These are phyloP conservation scores for Zeuzera pyrina DNA, from an alignment of 2,888 invertebrate genomes.

Conservation along the genomic window DNA sequence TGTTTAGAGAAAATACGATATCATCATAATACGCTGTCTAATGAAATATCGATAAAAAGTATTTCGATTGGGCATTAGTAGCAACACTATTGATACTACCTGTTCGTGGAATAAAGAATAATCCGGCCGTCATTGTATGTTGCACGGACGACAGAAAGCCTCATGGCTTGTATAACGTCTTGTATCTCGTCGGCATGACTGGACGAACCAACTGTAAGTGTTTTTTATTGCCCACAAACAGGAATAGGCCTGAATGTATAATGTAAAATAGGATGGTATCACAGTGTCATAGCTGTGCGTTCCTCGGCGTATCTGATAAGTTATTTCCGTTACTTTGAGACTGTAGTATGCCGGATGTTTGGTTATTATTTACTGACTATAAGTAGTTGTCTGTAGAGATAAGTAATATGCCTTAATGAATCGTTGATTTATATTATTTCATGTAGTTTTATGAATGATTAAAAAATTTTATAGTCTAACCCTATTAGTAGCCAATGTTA, in stretches of 20 bases:
- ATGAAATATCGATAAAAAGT: too few species aligned
- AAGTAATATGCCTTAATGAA: too few species aligned
- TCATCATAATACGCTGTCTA: too few species aligned
- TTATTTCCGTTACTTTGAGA: slow-evolving; percentile 56
- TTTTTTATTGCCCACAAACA: slow-evolving; percentile 25
- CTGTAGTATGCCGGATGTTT: slow-evolving; percentile 28
- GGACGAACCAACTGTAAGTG: slow-evolving; percentile 31
- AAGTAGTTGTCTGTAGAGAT: too few species aligned
- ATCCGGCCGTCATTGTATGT: slow-evolving; percentile 55
- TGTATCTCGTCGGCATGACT: slow-evolving; percentile 34
- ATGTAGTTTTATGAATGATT: too few species aligned
- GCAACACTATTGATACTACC: slow-evolving; percentile 54
- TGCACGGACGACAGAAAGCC: slow-evolving; percentile 45
- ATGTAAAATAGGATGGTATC: too few species aligned
- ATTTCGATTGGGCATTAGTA: too few species aligned
- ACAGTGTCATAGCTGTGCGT: slow-evolving; percentile 24
- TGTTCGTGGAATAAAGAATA: slow-evolving; percentile 60
- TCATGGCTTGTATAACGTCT: slow-evolving; percentile 43
- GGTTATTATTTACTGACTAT: slow-evolving; percentile 15
- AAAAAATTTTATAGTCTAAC: too few species aligned
- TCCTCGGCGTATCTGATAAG: slow-evolving; percentile 52
- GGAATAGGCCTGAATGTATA: slow-evolving; percentile 12
- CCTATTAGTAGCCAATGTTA: too few species aligned
- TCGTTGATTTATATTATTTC: too few species aligned
- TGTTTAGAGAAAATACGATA: too few species aligned